phyloP scores from a whole-genome alignment of 2,888 invertebrate genomes.

The Desoria tigrina region DNA sequence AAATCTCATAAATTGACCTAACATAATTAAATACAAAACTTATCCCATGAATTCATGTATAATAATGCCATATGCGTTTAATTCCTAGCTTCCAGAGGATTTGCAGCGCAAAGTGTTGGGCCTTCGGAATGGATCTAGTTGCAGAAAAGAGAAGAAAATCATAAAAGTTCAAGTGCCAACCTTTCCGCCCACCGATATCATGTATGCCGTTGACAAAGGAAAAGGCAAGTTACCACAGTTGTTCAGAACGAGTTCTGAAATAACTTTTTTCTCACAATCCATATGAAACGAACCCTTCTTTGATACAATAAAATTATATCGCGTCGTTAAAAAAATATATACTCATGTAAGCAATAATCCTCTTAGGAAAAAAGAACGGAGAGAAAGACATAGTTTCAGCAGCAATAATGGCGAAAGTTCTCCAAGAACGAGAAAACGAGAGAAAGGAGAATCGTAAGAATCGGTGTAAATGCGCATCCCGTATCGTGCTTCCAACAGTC shows the following conservation, averaged over 20 bases:
- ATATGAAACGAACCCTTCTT: no score
- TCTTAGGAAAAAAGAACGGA: constrained; percentile 14
- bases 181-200: constrained; percentile 83
- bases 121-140: constrained; percentile 54
- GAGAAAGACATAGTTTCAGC: constrained; percentile 75
- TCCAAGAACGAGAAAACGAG: constrained; percentile 83
- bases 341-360: no score
- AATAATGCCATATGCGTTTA: constrained; percentile 1
- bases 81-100: constrained; percentile 79
- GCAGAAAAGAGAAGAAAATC: constrained; percentile 58
- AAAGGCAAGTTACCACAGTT: constrained; percentile 31
- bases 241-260: not conserved
- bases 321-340: no score
- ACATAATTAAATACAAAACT: no score
- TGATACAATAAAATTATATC: no score
- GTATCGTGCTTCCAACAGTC: constrained; percentile 44
- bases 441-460: constrained; percentile 55
- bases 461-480: constrained; percentile 49
- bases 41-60: not conserved
- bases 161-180: constrained; percentile 76
- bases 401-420: constrained; percentile 85
- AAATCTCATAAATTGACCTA: no score
- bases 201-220: constrained; percentile 59
- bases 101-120: constrained; percentile 79
- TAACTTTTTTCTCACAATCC: not conserved